Base-by-base conservation (phyloP, 2,888 invertebrate species). In the Drosophila paracracens region DNA sequence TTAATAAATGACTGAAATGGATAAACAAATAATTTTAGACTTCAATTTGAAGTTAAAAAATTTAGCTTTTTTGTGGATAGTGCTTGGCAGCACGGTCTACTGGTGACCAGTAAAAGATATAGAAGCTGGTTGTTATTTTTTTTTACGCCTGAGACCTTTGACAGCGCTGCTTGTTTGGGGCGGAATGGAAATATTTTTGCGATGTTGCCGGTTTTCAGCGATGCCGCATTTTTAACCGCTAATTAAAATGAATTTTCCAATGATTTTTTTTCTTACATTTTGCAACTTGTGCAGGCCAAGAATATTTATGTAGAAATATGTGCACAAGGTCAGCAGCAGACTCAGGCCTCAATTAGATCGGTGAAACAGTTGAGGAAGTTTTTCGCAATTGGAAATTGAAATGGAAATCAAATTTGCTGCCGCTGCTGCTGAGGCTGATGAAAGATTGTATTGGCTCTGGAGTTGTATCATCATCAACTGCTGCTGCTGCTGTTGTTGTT, bases 171-270 rank as follows among this genome's bases (percentile, higher is more conserved):
- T 58, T 46, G 77, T 71, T 84, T 79, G 79, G 75, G 79, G 82
- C 79, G 27, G 21, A 60, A 52, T 38, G 60, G 36, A 54, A 43
- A 27, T 53, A 54, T 21, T 60, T 43, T 36, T 33, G 86, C 78
- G 52, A 25, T 59, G 79, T 74, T 71, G 83, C 67, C 83, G 27
- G n/a, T 62, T 69, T 81, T 89, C 71, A 72, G 36, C 43, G 11
- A 21, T 70, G 70, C 40, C 63, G 52, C 68, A 57, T 16, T 84
- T 82, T 85, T 82, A 40, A 70, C 56, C 62, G 75, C 78, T 89
- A 88, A 85, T 85, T 85, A 81, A 88, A 85, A 88, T 78, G 72
- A 85, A 85, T 85, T 77, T 87, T 65, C 40, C 74, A 65, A 70
- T 70, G 56, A 40, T n/a, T 7, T 16, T 21, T 7, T 25, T 46